Base-by-base conservation (phyloP, 1,140 invertebrate species). In the Aphidius ervi region DNA sequence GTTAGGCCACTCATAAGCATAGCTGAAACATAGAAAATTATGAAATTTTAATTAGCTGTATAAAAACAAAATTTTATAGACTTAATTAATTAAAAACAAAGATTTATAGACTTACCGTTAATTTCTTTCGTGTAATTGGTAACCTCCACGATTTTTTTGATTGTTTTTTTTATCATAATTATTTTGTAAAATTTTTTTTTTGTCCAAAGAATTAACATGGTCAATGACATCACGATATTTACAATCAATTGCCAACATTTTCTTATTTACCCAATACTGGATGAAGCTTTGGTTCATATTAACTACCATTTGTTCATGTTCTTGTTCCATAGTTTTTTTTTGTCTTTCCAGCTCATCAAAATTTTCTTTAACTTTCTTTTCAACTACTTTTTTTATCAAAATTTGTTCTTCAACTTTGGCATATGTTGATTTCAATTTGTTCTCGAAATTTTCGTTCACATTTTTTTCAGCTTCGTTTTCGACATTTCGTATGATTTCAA, bases 241-340 rank as follows among this genome's bases (percentile, higher is more conserved):
- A 9, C 78, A 62, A 69, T 86, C 83, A 58, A 85, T 86, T 56
- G 84, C 79, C 63, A 85, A 81, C 2, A 84, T 75, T 66, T 81
- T 82, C 57, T 82, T 82, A 63, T 77, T 82, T 46, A 16, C 16
- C 16, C 16, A 16, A 16, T 16, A 16, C 1, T 16, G 16, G 1
- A 16, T 16, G 16, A 1, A 16, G 16, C 16, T 16, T 16, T 16
- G 16, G 16, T 16, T 16, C 16, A 16, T 16, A 16, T 16, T 16
- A 16, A 16, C 1, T 1, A 16, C 16, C 16, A 81, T 83, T 47
- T 84, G 83, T 66, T 86, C 85, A 4, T 73, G 77, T 64, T 71
- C 56, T 47, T 71, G 54, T 61, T 74, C 78, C 7, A 79, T 57
- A 0, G 74, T 67, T 56, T 77, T 79, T 9, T 79, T 76, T 31